Conservation (phyloP, 2,888 invertebrate genomes). For the Zootermopsis nevadensis region DNA sequence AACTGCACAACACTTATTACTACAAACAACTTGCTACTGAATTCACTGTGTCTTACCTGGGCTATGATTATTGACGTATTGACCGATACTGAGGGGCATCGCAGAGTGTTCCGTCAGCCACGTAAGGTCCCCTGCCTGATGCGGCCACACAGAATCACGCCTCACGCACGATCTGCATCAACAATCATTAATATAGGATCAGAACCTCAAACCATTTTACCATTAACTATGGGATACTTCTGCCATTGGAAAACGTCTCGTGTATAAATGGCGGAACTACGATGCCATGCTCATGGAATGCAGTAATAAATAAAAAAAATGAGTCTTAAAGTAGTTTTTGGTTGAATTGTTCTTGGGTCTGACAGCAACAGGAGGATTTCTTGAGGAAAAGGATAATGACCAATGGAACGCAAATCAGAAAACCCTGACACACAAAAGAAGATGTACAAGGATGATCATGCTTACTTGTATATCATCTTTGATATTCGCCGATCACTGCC, state of each 20-base stretch:
- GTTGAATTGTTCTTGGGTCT: too few relatives aligned
- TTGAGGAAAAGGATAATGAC: too few relatives aligned
- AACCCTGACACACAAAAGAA: too few relatives aligned
- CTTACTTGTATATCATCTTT: constrained; percentile 61
- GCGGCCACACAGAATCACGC: constrained; percentile 60
- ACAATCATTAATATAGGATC: background rate
- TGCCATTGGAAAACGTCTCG: background rate
- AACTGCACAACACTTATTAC: background rate
- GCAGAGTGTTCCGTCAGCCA: constrained; percentile 57
- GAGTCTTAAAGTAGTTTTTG: too few relatives aligned
- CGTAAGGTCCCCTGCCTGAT: constrained; percentile 58
- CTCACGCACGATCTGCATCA: constrained; percentile 58
- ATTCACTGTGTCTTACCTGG: constrained; percentile 46
- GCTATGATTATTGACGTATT: constrained; percentile 65
- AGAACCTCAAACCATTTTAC: background rate
- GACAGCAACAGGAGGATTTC: too few relatives aligned
- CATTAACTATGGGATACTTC: background rate
- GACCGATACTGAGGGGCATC: constrained; percentile 65
- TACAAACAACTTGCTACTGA: background rate
- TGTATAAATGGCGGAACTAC: background rate
- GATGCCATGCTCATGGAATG: too few relatives aligned
- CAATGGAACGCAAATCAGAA: too few relatives aligned
- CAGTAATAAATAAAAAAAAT: too few relatives aligned
- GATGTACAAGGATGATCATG: background rate
- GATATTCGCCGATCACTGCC: constrained; percentile 64